A percentile compares a stretch with the other conserved stretches of the same genome.
These are phyloP conservation scores for Sisyra terminalis DNA, from an alignment of 2,888 invertebrate species.

Conservation along the genomic window DNA sequence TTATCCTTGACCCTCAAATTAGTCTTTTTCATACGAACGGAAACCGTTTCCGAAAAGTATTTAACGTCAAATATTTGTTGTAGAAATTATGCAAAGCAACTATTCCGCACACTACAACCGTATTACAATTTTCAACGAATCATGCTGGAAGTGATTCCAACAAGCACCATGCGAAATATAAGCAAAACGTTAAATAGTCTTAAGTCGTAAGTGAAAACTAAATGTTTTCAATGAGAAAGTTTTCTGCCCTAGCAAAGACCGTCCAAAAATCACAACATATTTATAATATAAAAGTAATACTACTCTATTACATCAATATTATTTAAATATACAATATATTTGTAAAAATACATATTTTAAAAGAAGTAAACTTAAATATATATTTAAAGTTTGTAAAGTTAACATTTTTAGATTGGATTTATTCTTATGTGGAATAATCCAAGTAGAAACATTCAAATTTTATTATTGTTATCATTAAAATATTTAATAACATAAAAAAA, in stretches of 20 bases:
- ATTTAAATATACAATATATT: too few relatives aligned
- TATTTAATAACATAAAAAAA: too few relatives aligned
- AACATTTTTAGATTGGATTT: too few relatives aligned
- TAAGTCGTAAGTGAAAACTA: conserved; percentile 15
- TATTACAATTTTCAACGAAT: conserved; percentile 61
- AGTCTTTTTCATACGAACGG: not conserved
- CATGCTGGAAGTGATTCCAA: conserved; percentile 63
- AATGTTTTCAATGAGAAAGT: too few relatives aligned
- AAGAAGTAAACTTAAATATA: too few relatives aligned
- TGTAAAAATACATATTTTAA: too few relatives aligned
- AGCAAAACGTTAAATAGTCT: conserved; percentile 59
- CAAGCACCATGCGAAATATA: conserved; percentile 63
- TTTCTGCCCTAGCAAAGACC: not conserved
- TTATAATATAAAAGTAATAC: not conserved
- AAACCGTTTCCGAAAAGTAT: not conserved
- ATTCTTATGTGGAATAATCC: too few relatives aligned
- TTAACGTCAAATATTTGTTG: conserved; percentile 13
- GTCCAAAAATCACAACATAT: not conserved
- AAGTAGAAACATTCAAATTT: too few relatives aligned
- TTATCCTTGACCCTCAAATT: too few relatives aligned
- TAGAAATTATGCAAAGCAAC: conserved; percentile 56
- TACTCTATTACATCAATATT: not conserved
- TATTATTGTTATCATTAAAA: too few relatives aligned
- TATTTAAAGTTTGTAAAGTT: too few relatives aligned
- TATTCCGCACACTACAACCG: conserved; percentile 53